A percentile compares a stretch with the other conserved stretches of the same genome.
Conservation (phyloP, 2,888 invertebrate species). For the Andrena bicolor region DNA sequence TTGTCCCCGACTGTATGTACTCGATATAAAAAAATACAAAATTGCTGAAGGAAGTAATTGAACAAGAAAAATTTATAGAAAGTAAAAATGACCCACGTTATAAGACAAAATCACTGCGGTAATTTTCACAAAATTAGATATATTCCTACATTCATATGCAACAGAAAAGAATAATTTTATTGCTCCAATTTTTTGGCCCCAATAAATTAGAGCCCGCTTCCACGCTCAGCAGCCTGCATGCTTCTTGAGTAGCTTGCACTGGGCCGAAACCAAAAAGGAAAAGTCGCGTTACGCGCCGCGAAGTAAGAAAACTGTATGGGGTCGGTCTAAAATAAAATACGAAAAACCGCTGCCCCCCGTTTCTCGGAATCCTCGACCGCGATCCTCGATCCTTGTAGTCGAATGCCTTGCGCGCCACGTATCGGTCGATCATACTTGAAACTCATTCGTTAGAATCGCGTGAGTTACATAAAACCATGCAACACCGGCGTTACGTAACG, state of each 20-base stretch:
- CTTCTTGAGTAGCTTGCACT: constrained; percentile 5
- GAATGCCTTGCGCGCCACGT: constrained; percentile 11
- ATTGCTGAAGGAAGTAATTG: too few species aligned
- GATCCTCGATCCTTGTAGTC: background rate
- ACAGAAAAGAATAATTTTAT: too few species aligned
- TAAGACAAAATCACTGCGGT: too few species aligned
- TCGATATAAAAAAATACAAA: too few species aligned
- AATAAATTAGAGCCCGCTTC: background rate
- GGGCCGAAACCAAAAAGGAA: background rate
- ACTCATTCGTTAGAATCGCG: constrained; percentile 43
- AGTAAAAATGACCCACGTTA: too few species aligned
- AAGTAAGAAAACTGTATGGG: constrained; percentile 45
- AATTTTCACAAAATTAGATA: too few species aligned
- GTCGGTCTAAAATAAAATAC: constrained; percentile 20
- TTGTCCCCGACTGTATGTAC: too few species aligned
- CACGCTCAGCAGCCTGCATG: background rate
- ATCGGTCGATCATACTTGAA: constrained; percentile 38
- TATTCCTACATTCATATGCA: too few species aligned
- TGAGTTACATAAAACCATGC: constrained; percentile 44
- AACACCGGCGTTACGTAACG: constrained; percentile 44
- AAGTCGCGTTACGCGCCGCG: constrained; percentile 29
- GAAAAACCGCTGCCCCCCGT: constrained; percentile 22
- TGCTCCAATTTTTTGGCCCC: too few species aligned
- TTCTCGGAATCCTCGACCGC: constrained; percentile 37
- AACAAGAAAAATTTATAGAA: too few species aligned